Evolutionary conservation across 2,113 vertebrate species (phyloP).

Genomic region (Sphyrna mokarran): DNA sequence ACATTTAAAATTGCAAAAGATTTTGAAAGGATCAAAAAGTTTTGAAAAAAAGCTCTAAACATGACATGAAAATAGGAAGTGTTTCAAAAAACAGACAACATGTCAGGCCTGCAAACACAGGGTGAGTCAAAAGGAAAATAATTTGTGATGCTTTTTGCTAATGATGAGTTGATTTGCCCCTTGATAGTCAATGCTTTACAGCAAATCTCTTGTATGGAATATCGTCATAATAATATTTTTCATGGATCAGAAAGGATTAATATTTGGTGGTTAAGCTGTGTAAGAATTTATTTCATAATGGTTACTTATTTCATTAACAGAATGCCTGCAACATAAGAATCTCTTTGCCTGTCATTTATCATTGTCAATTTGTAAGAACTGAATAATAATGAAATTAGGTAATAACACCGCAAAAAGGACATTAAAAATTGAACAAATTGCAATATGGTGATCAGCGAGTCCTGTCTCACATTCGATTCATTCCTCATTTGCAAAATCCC

Average conservation of each 20-base stretch:
- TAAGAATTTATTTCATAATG: not conserved
- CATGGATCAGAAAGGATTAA: not conserved
- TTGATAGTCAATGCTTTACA: not conserved
- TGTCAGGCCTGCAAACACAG: not conserved
- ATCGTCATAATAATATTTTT: not conserved
- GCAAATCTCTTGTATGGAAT: not conserved
- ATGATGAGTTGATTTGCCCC: not conserved
- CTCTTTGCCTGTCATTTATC: not conserved
- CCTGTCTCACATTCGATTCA: constrained; percentile 16
- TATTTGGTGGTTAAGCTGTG: not conserved
- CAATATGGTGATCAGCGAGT: constrained; percentile 25
- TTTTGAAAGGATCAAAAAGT: not conserved
- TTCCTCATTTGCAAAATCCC: constrained; percentile 55
- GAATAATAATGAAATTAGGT: constrained; percentile 28
- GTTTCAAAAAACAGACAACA: not conserved
- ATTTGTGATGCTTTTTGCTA: not conserved
- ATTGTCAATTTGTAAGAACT: constrained; percentile 12
- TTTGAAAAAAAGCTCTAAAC: not conserved
- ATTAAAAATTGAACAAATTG: not conserved
- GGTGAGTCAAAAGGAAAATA: not conserved
- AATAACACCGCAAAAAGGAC: constrained; percentile 21
- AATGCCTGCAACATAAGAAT: not conserved
- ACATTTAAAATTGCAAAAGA: not conserved
- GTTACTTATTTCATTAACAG: not conserved
- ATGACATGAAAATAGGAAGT: not conserved